A percentile compares a stretch with the other conserved stretches of the same genome.
Evolutionary conservation across 2,888 invertebrate species (phyloP).

Genomic region (Achlya flavicornis): DNA sequence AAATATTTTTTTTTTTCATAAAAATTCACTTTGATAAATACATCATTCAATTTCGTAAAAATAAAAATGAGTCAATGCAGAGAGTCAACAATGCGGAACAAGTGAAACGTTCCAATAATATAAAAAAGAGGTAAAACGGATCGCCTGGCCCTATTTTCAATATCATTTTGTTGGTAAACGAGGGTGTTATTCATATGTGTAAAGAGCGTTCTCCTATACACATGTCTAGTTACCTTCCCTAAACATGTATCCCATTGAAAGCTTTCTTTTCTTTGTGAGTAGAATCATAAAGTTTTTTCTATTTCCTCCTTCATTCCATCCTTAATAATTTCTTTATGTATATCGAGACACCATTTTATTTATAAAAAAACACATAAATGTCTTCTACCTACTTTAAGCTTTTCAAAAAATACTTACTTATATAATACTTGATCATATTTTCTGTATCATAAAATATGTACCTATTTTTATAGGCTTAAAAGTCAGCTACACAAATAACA

Average conservation of each 20-base stretch:
- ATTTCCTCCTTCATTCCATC: neutral
- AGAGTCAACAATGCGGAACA: slow-evolving; percentile 73
- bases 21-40: slow-evolving; percentile 65
- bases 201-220: slow-evolving; percentile 54
- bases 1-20: slow-evolving; percentile 51
- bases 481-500: neutral
- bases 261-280: slow-evolving; percentile 38
- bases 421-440: neutral
- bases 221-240: slow-evolving; percentile 42
- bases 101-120: slow-evolving; percentile 74
- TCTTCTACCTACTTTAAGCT: no score
- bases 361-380: neutral
- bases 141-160: slow-evolving; percentile 69
- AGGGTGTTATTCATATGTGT: slow-evolving; percentile 68
- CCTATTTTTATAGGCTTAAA: neutral
- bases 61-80: slow-evolving; percentile 67
- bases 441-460: neutral
- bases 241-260: slow-evolving; percentile 37
- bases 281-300: slow-evolving; percentile 9
- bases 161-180: slow-evolving; percentile 70
- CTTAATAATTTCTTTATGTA: neutral
- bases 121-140: slow-evolving; percentile 66
- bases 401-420: no score
- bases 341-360: no score
- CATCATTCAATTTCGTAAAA: slow-evolving; percentile 63